A percentile compares a stretch with the other conserved stretches of the same genome.
phyloP scores from a whole-genome alignment of 2,797 vertebrate species.

The Meriones psammophilus region DNA sequence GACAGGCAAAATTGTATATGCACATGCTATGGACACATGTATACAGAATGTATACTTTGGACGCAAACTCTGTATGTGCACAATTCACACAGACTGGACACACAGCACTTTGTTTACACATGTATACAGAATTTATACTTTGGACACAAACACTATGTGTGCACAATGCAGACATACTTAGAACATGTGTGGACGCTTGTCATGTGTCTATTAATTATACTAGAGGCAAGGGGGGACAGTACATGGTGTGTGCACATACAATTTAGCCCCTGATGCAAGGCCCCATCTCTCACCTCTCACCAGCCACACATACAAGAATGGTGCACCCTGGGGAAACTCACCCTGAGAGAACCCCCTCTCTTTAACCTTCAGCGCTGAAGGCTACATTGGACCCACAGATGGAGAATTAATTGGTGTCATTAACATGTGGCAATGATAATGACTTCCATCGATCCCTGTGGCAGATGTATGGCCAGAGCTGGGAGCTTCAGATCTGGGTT shows the following conservation, averaged over 20 bases:
- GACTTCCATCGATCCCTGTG: constrained; percentile 95
- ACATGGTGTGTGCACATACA: no score
- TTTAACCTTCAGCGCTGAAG: constrained; percentile 95
- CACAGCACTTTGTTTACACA: not conserved
- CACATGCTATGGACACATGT: not conserved
- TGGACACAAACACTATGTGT: no score
- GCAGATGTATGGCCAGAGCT: constrained; percentile 94
- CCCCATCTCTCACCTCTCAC: not conserved
- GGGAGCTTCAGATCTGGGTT: constrained; percentile 24
- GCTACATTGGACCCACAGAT: constrained; percentile 94
- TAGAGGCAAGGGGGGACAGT: not conserved
- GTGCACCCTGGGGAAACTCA: constrained; percentile 49
- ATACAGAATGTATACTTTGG: no score
- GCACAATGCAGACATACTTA: not conserved
- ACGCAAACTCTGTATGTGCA: no score
- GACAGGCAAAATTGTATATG: not conserved
- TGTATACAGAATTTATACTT: no score
- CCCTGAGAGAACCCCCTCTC: constrained; percentile 90
- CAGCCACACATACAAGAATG: not conserved
- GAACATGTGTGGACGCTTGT: not conserved
- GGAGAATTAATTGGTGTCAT: constrained; percentile 99
- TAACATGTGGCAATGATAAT: constrained; percentile 99
- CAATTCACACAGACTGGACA: not conserved
- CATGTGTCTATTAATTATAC: not conserved
- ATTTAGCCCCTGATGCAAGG: not conserved